These are phyloP conservation scores for Pseudorhombus dupliciocellatus DNA, from an alignment of 2,113 vertebrate genomes.

Conservation along the genomic window DNA sequence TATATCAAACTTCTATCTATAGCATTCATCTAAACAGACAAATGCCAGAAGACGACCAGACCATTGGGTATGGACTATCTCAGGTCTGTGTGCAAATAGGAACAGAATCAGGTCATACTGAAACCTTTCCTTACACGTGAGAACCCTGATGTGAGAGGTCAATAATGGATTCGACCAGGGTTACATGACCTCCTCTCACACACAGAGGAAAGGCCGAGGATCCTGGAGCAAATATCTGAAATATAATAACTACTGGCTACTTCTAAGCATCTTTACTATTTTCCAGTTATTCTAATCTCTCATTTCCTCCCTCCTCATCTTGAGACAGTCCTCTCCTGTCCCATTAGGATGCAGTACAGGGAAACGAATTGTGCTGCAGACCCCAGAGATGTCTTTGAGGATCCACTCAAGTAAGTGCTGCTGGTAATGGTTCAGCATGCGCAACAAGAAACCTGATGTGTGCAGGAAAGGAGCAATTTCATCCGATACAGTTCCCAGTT, in stretches of 20 bases:
- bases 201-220: not conserved
- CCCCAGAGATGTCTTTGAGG: slow-evolving; percentile 40
- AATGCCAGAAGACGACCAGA: too few species aligned
- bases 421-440: slow-evolving; percentile 42
- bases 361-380: slow-evolving; percentile 41
- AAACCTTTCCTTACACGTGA: too few species aligned
- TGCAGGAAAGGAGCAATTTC: slow-evolving; percentile 46
- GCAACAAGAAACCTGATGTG: slow-evolving; percentile 55
- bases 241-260: not conserved
- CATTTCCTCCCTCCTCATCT: slow-evolving; percentile 4
- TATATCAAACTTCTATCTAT: too few species aligned
- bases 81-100: too few species aligned
- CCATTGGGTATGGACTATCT: too few species aligned
- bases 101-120: too few species aligned
- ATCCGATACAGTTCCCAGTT: slow-evolving; percentile 30
- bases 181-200: not conserved
- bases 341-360: slow-evolving; percentile 58
- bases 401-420: slow-evolving; percentile 47
- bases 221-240: not conserved
- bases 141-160: too few species aligned
- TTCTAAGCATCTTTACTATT: not conserved
- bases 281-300: slow-evolving; percentile 1
- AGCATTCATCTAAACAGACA: too few species aligned
- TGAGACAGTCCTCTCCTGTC: slow-evolving; percentile 9
- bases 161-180: too few species aligned